Base-by-base conservation (phyloP, 2,888 invertebrate species). In the Bedellia somnulentella region DNA sequence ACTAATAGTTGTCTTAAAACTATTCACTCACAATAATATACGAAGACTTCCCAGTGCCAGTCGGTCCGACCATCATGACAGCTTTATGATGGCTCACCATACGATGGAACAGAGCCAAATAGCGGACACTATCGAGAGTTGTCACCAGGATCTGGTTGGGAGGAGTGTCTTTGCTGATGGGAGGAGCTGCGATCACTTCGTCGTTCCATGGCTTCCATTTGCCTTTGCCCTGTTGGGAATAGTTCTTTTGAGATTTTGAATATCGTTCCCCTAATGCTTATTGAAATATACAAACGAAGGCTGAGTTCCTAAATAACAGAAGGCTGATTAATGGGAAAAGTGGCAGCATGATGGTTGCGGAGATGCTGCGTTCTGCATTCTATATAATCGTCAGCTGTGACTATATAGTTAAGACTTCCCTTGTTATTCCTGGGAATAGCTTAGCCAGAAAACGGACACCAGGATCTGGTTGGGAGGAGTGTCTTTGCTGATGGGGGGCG, bases 121-220 rank as follows among this genome's bases (percentile, higher is more conserved):
- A 90, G 21, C 95, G 80, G 2, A 95, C 84, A 1, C 93, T 93
- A 63, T 96, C 95, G 15, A 90, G 79, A 0, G 96, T 97, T 1
- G 93, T 89, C 9, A 97, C 93, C 33, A 96, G 87, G 41, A 97
- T 95, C 71, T 96, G 93, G 66, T 95, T 94, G 24, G 94, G 93
- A 0, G 91, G 87, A 24, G 93, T 87, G 46, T 97, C 96, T 31
- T 91, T 78, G 3, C 92, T 88, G 43, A 94, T 90, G 0, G 90
- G 79, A 0, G 89, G 83, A 1, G 85, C 85, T 1, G 81, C 68
- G 2, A 81, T 64, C 9, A 95, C 79, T 40, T 93, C 92, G 39
- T 93, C 93, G 13, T 86, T 79, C 95, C 96, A 97, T 1, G 84
- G 80, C 48, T 89, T 90, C 97, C 97, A 97, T 53, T 87, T 88